Conservation (phyloP, 64 coral and sea anemone species). For the Actinia equina region DNA sequence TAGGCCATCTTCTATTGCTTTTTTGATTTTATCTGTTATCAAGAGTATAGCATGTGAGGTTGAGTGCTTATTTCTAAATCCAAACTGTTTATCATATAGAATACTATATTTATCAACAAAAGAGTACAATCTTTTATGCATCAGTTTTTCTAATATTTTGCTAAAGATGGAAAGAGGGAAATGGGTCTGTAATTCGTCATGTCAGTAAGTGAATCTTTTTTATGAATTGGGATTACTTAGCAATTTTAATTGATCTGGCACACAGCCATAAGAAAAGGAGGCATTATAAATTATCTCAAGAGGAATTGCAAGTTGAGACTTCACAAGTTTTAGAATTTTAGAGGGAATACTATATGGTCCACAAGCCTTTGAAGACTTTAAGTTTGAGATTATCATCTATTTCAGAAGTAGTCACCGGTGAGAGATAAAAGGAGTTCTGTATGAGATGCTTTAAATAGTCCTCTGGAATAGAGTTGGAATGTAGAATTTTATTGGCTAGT, state of each 20-base stretch:
- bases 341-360: slow-evolving; percentile 46
- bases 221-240: slow-evolving; percentile 25
- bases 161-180: no score
- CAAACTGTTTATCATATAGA: no score
- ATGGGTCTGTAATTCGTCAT: no score
- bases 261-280: slow-evolving; percentile 37
- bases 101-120: no score
- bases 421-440: slow-evolving; percentile 19
- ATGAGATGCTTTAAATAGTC: not conserved
- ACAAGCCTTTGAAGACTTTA: slow-evolving; percentile 23
- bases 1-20: no score
- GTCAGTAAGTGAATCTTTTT: no score
- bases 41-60: no score
- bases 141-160: no score
- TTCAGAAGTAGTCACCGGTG: slow-evolving; percentile 8
- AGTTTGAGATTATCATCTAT: slow-evolving; percentile 25
- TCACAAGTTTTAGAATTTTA: not conserved
- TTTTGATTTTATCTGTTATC: no score
- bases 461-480: not conserved
- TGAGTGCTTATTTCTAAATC: no score
- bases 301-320: not conserved
- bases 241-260: slow-evolving; percentile 40
- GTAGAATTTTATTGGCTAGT: not conserved
- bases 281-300: slow-evolving; percentile 49
- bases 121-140: no score